These are phyloP conservation scores for Leptinotarsa rubiginosa DNA, from an alignment of 2,888 invertebrate genomes.

Conservation along the genomic window DNA sequence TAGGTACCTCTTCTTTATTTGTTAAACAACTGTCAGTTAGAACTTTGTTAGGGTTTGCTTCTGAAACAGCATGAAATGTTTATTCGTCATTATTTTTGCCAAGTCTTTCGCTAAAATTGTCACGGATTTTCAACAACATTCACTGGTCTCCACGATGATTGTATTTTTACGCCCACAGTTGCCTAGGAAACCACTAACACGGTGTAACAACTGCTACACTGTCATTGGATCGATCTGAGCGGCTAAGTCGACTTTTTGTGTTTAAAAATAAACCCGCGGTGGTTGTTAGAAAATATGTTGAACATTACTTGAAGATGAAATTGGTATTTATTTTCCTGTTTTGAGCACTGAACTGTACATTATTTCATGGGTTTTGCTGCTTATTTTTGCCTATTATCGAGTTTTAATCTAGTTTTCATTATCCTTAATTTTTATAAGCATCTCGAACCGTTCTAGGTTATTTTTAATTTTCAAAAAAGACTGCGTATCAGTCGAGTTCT, in stretches of 20 bases:
- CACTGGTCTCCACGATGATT: constrained; percentile 4
- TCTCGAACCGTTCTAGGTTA: not conserved
- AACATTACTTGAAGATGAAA: not conserved
- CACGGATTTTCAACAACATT: not conserved
- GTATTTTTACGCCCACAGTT: constrained; percentile 58
- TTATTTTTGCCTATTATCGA: not conserved
- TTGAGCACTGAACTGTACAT: too few relatives aligned
- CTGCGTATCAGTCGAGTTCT: not conserved
- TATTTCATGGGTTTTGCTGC: too few relatives aligned
- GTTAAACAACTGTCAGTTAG: too few relatives aligned
- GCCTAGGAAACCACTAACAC: constrained; percentile 58
- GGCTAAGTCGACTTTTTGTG: constrained; percentile 28
- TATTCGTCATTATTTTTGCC: too few relatives aligned
- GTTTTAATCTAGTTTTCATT: not conserved
- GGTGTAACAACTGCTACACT: constrained; percentile 29
- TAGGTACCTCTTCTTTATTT: too few relatives aligned
- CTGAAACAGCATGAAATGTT: too few relatives aligned
- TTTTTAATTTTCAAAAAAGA: constrained; percentile 11
- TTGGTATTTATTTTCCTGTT: not conserved
- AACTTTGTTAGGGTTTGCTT: too few relatives aligned
- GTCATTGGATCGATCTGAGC: constrained; percentile 48
- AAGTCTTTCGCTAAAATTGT: not conserved
- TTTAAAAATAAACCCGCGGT: constrained; percentile 4
- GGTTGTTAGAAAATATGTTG: not conserved
- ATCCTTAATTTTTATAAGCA: not conserved